Percentiles rank a stretch among this genome's conserved stretches.
phyloP scores from a whole-genome alignment of 2,113 vertebrate genomes.

The Pollimyrus isidori region DNA sequence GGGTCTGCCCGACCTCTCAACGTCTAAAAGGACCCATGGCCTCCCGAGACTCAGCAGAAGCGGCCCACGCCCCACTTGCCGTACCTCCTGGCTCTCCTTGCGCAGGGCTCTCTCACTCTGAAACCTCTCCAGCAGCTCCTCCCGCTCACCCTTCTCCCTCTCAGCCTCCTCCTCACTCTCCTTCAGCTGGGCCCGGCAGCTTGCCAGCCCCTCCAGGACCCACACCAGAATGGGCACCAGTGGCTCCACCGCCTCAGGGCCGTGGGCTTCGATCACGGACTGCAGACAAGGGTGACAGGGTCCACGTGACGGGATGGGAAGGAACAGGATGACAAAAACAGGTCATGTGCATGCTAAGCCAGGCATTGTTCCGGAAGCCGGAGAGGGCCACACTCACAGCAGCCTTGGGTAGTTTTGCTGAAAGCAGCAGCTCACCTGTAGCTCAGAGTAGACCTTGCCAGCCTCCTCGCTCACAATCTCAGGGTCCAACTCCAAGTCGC shows the following conservation, averaged over 20 bases:
- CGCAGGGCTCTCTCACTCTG: constrained; percentile 53
- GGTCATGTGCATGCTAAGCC: no score
- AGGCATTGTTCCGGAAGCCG: background rate
- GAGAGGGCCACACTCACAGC: background rate
- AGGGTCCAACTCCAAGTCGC: constrained; percentile 60
- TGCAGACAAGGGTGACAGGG: constrained; percentile 23
- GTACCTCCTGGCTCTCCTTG: constrained; percentile 64
- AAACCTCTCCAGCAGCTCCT: constrained; percentile 57
- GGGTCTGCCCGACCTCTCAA: background rate
- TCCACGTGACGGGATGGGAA: background rate
- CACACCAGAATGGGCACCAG: constrained; percentile 66
- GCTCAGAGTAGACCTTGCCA: constrained; percentile 64
- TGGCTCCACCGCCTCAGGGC: constrained; percentile 62
- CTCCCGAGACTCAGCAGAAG: background rate
- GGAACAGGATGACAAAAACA: background rate
- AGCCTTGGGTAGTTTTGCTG: background rate
- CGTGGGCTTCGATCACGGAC: constrained; percentile 61
- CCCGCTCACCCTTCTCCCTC: constrained; percentile 54
- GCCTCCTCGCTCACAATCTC: constrained; percentile 69
- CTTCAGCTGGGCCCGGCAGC: constrained; percentile 58
- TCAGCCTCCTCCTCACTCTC: constrained; percentile 56
- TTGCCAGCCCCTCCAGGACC: constrained; percentile 65
- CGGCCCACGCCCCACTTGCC: background rate
- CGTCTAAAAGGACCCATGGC: background rate
- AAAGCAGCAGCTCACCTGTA: constrained; percentile 51